These are phyloP conservation scores for Xenopus laevis DNA, from an alignment of 2,113 vertebrate genomes.

Conservation along the genomic window DNA sequence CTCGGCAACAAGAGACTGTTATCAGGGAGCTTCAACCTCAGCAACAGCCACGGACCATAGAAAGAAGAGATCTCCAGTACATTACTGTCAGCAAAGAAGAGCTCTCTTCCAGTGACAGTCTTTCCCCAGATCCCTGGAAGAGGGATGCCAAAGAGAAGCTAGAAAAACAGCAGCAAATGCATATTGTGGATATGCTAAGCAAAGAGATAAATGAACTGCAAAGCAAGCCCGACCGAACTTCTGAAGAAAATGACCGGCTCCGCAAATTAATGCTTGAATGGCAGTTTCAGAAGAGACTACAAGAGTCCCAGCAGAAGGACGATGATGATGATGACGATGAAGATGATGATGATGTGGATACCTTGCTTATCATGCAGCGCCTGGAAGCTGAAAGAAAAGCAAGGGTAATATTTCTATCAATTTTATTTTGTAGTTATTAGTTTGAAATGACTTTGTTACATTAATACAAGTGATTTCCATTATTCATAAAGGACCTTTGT, in stretches of 20 bases:
- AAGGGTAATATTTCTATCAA: conserved; percentile 76
- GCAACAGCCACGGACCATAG: conserved; percentile 94
- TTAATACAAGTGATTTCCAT: too few relatives aligned
- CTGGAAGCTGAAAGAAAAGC: conserved; percentile 95
- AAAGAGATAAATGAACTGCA: conserved; percentile 95
- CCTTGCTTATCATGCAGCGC: conserved; percentile 91
- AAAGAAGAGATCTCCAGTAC: conserved; percentile 91
- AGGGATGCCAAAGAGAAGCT: conserved; percentile 91
- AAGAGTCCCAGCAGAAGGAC: conserved; percentile 92
- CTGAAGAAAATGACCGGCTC: conserved; percentile 90
- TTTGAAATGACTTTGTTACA: too few relatives aligned
- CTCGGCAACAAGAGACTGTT: conserved; percentile 82
- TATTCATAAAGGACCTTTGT: too few relatives aligned
- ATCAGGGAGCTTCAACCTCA: conserved; percentile 93
- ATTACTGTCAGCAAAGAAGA: conserved; percentile 93
- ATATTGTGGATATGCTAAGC: conserved; percentile 93
- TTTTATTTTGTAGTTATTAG: not conserved
- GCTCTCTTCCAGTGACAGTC: conserved; percentile 82
- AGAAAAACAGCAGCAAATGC: conserved; percentile 97
- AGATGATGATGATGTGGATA: conserved; percentile 95
- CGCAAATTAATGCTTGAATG: conserved; percentile 96
- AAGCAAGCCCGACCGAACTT: conserved; percentile 80
- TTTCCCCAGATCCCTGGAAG: conserved; percentile 97
- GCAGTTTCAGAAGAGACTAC: conserved; percentile 96
- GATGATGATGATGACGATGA: conserved; percentile 87